Conservation (phyloP, 2,797 vertebrate species). For the Lindbergichthys nudifrons region DNA sequence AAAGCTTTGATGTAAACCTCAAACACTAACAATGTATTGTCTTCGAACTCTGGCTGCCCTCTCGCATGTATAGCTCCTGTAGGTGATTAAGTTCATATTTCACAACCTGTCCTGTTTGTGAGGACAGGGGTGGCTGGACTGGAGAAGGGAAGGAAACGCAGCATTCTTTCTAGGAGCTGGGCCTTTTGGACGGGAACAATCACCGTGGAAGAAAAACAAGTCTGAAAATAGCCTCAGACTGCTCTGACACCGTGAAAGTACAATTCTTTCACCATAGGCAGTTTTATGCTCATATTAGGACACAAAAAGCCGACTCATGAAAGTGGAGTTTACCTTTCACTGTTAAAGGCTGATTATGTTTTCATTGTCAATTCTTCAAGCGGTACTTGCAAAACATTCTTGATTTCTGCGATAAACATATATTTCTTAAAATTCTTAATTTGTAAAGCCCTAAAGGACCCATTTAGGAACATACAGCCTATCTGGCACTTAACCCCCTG, state of each 20-base stretch:
- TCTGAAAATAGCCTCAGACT: constrained; percentile 74
- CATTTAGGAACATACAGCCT: neutral
- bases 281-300: constrained; percentile 68
- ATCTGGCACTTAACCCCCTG: neutral
- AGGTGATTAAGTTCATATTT: constrained; percentile 64
- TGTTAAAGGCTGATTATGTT: constrained; percentile 14
- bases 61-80: constrained; percentile 32
- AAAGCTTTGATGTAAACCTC: constrained; percentile 4
- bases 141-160: constrained; percentile 77
- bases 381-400: neutral
- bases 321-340: constrained; percentile 20
- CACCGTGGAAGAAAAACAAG: constrained; percentile 74
- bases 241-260: constrained; percentile 43
- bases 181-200: constrained; percentile 78
- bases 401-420: neutral
- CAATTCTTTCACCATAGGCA: constrained; percentile 33
- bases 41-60: constrained; percentile 28
- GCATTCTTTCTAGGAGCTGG: constrained; percentile 78
- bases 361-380: neutral
- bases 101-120: constrained; percentile 63
- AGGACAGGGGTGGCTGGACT: constrained; percentile 43
- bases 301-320: constrained; percentile 22
- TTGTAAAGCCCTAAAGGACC: neutral
- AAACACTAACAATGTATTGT: constrained; percentile 23
- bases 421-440: no score